A percentile compares a stretch with the other conserved stretches of the same genome.
Conservation (phyloP, 2,113 vertebrate genomes). For the Leucosticte australis region DNA sequence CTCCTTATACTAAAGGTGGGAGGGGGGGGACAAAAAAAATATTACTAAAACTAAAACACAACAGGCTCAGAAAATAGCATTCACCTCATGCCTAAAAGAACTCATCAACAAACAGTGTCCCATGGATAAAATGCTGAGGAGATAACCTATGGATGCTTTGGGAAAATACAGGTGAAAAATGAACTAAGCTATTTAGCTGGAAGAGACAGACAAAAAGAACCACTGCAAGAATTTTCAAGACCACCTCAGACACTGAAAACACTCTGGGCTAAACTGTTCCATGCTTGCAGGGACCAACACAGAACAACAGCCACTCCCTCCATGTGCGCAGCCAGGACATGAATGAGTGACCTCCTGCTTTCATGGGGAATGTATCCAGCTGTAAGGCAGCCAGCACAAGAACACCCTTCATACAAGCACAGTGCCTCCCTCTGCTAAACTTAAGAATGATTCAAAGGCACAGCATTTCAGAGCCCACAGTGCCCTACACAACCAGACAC, state of each 20-base stretch:
- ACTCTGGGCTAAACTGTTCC: neutral
- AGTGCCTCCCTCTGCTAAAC: neutral
- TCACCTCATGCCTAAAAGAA: neutral
- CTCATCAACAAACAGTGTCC: neutral
- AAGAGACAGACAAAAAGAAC: neutral
- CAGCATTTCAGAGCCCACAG: neutral
- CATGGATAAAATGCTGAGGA: neutral
- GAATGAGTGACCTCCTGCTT: neutral
- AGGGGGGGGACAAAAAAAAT: fast-evolving
- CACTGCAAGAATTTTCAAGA: neutral
- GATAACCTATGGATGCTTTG: neutral
- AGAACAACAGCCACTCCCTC: neutral
- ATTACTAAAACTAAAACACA: neutral
- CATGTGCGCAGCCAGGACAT: fast-evolving
- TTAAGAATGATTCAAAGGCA: neutral
- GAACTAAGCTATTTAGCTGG: neutral
- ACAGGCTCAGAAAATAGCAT: neutral
- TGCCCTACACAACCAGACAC: neutral
- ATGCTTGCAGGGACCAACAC: neutral
- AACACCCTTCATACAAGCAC: neutral
- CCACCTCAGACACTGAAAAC: neutral
- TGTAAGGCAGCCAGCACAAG: neutral
- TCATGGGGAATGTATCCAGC: neutral
- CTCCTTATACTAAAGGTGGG: neutral
- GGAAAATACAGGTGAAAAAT: neutral